Base-by-base conservation (phyloP, 2,113 vertebrate genomes). In the Oreotrochilus melanogaster region DNA sequence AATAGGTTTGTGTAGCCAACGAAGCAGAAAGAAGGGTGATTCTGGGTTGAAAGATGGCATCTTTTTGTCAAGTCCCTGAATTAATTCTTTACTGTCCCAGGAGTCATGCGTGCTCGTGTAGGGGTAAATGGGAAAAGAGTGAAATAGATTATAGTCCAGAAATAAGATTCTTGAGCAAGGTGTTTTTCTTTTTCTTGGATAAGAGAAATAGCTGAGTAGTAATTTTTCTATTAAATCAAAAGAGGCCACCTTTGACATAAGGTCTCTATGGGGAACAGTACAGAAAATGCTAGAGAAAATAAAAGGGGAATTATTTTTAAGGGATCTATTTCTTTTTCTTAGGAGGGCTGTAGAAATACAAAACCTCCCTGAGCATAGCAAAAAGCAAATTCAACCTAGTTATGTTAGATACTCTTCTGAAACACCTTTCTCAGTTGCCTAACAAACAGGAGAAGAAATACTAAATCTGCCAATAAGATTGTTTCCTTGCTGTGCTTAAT, bases 161-260 rank as follows among this genome's bases (percentile, higher is more conserved):
- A 92, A 79, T 45, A 2, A 3, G 74, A 78, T 94, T 95, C 80
- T 81, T 81, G 74, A 82, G 56, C 54, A 94, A 92, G 88, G 89
- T 93, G 58, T 53, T 85, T 84, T 92, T 84, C 65, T 91, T 95
- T 87, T 87, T 89, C 78, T 93, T 94, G 86, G 73, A 53, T 89
- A 62, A 62, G 33, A 92, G 70, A 92, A 95, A 85, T 18, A 82
- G 89, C 87, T 88, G 93, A 94, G 54, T 53, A 62, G 43, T 72
- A 47, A 75, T 62, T 93, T 95, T 79, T 21, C 56, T 58, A 1
- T 22, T 13, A 42, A 94, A 74, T 85, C 89, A 73, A 10, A 67
- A 89, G 88, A 62, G 64, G 85, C 58, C 87, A 54, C 57, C 78
- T 95, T 79, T 89, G 78, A 80, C 78, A 47, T 37, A 30, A 82